These are phyloP conservation scores for Megaceryle alcyon DNA, from an alignment of 2,797 vertebrate species.

Conservation along the genomic window DNA sequence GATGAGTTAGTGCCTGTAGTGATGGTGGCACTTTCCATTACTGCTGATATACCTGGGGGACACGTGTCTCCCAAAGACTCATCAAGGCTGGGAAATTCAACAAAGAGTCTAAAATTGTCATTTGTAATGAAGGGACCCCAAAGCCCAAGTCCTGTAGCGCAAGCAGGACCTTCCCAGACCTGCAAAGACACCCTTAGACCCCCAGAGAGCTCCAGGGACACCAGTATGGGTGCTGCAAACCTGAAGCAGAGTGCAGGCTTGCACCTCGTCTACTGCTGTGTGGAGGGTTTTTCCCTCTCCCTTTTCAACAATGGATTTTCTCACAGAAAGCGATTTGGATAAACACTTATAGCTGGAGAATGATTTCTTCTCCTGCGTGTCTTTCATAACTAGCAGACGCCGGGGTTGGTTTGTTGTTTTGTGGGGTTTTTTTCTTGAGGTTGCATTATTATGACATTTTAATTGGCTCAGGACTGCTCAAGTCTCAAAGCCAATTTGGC, in stretches of 20 bases:
- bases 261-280: neutral
- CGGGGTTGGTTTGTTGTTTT: neutral
- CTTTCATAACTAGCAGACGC: neutral
- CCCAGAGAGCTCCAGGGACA: neutral
- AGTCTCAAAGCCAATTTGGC: constrained; percentile 56
- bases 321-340: neutral
- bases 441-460: constrained; percentile 53
- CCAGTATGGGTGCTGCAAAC: rapidly evolving
- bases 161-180: neutral
- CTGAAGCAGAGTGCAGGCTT: neutral
- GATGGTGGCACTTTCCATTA: constrained; percentile 70
- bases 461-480: constrained; percentile 37
- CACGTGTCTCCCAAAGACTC: constrained; percentile 52
- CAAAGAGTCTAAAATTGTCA: neutral
- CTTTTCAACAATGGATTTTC: neutral
- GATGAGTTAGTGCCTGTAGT: constrained; percentile 62
- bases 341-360: neutral
- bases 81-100: constrained; percentile 50
- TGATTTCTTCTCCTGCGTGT: neutral
- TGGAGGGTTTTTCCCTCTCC: neutral
- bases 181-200: neutral
- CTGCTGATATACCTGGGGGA: constrained; percentile 54
- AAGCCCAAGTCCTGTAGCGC: neutral
- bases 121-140: neutral
- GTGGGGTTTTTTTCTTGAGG: neutral